Evolutionary conservation across 2,113 vertebrate genomes (phyloP).

Genomic region (Rhodinocichla rosea): DNA sequence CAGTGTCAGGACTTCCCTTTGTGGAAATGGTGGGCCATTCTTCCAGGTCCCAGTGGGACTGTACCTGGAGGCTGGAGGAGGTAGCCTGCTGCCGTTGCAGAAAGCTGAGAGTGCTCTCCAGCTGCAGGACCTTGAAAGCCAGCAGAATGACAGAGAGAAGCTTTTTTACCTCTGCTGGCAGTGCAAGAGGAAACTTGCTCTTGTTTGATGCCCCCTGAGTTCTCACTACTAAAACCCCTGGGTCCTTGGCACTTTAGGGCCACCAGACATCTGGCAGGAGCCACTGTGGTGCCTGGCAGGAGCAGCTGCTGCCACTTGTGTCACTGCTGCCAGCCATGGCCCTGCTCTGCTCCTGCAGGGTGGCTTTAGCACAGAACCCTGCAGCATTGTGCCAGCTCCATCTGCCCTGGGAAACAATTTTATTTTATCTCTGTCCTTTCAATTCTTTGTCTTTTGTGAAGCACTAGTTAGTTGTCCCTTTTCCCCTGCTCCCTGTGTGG

Average conservation of each 20-base stretch:
- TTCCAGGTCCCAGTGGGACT: background rate
- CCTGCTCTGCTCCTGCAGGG: accelerated
- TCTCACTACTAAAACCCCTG: background rate
- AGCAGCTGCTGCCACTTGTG: background rate
- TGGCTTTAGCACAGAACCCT: background rate
- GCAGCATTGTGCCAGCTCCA: background rate
- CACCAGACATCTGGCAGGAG: constrained; percentile 10
- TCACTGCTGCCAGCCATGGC: background rate
- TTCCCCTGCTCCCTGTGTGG: background rate
- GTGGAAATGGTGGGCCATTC: background rate
- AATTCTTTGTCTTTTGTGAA: background rate
- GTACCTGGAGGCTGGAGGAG: background rate
- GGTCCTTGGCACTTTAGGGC: background rate
- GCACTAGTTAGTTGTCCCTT: background rate
- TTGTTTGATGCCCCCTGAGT: background rate
- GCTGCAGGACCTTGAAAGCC: background rate
- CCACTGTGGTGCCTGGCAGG: background rate
- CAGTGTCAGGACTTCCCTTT: background rate
- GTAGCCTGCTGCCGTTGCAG: accelerated
- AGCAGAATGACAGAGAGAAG: background rate
- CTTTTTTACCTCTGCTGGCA: background rate
- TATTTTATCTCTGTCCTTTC: background rate
- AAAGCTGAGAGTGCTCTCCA: background rate
- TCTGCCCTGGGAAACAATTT: background rate
- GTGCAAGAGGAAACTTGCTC: background rate